Base-by-base conservation (phyloP, 2,888 invertebrate genomes). In the Pterostichus niger region DNA sequence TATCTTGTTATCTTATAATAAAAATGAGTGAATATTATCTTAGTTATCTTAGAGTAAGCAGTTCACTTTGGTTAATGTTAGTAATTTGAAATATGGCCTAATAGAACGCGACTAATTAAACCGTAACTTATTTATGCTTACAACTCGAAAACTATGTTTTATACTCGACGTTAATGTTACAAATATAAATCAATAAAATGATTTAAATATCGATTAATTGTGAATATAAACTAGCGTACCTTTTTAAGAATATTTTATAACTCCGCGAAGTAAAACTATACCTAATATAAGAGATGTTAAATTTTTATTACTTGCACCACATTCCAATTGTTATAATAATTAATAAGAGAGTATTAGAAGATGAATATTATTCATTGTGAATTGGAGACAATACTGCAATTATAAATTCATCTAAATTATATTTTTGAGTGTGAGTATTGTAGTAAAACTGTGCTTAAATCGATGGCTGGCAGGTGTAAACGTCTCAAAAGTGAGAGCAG, bases 161-260 rank as follows among this genome's bases (percentile, higher is more conserved):
- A 56, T 56, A 56, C 6, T 56, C 54, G 54, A 56, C 54, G 17
- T 56, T 56, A 56, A 56, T 56, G 54, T 17, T 56, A 56, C 17
- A 17, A 56, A 56, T 56, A 56, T 56, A 56, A 56, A 56, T 56
- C 54, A 56, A 15, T 56, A 56, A 56, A 56, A 56, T 56, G 54
- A 56, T 56, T 56, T 56, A 56, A 56, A 56, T 56, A 56, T 6
- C 54, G 54, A 56, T 56, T 56, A 56, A 56, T 56, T 56, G 54
- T 56, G 54, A 56, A 56, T 56, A 56, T 56, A 56, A 56, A 56
- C 15, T 56, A 0, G 9, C 9, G 17, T 56, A 15, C 9, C 17
- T 56, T 56, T 17, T 56, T 56, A 17, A 17, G 54, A 49, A 13
- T 49, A 9, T 13, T 56, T 56, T 56, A 56, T 13, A 17, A 15